Evolutionary conservation across 2,888 invertebrate genomes (phyloP).

Genomic region (Netelia virgata): DNA sequence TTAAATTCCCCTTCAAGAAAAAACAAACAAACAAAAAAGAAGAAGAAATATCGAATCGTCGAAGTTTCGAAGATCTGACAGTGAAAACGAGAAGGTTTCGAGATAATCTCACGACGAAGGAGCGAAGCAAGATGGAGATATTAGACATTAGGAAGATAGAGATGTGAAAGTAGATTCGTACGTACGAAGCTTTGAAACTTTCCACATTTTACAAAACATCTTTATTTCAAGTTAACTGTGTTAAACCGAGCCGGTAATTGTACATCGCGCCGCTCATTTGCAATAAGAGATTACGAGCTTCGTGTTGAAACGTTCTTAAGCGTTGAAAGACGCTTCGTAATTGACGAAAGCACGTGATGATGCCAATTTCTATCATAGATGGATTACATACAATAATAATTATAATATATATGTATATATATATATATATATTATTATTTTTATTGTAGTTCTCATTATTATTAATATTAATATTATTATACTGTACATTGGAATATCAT

Average conservation of each 20-base stretch:
- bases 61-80: no score
- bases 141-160: no score
- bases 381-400: not conserved
- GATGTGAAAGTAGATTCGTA: no score
- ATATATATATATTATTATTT: not conserved
- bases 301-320: slow-evolving; percentile 19
- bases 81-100: no score
- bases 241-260: not conserved
- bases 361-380: slow-evolving; percentile 22
- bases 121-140: no score
- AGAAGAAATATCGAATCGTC: not conserved
- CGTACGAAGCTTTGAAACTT: no score
- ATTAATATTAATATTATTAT: no score
- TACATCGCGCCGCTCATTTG: not conserved
- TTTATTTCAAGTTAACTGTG: not conserved
- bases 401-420: not conserved
- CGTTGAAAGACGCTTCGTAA: slow-evolving; percentile 35
- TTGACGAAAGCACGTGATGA: slow-evolving; percentile 44
- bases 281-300: slow-evolving; percentile 17
- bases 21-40: not conserved
- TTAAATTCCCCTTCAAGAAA: not conserved
- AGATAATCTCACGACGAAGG: no score
- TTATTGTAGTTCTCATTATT: no score
- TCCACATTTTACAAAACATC: not conserved
- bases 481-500: no score